A percentile compares a stretch with the other conserved stretches of the same genome.
phyloP scores from a whole-genome alignment of 2,113 vertebrate species.

The Sigmodon hispidus region DNA sequence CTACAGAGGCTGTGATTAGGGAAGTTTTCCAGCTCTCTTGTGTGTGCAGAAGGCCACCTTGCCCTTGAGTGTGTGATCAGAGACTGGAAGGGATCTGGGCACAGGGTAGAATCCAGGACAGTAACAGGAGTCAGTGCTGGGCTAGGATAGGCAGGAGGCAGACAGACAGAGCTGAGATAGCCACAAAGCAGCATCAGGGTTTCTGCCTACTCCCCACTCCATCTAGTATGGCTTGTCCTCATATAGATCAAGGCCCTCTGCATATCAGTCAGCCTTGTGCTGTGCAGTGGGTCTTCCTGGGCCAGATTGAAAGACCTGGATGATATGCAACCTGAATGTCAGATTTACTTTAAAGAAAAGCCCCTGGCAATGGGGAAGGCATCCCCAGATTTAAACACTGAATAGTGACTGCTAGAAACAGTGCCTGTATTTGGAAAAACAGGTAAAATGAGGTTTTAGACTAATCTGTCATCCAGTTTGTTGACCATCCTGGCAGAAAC shows the following conservation, averaged over 20 bases:
- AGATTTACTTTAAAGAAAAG: neutral
- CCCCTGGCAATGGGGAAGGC: neutral
- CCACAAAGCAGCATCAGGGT: neutral
- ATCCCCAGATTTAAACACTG: neutral
- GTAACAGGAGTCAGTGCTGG: neutral
- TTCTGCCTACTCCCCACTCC: neutral
- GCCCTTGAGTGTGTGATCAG: neutral
- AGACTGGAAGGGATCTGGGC: neutral
- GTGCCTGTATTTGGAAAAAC: neutral
- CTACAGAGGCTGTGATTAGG: neutral
- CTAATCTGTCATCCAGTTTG: neutral
- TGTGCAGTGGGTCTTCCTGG: neutral
- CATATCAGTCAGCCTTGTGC: neutral
- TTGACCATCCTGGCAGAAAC: neutral
- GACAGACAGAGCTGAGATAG: neutral
- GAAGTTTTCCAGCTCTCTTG: neutral
- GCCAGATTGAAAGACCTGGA: neutral
- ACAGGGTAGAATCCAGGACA: neutral
- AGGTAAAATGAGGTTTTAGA: neutral
- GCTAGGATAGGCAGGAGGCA: neutral
- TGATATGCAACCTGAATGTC: neutral
- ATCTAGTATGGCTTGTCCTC: neutral
- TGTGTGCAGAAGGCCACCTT: no score
- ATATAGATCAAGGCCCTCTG: neutral
- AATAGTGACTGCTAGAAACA: neutral